Conservation (phyloP, 2,888 invertebrate species). For the Drosophila siamana region DNA sequence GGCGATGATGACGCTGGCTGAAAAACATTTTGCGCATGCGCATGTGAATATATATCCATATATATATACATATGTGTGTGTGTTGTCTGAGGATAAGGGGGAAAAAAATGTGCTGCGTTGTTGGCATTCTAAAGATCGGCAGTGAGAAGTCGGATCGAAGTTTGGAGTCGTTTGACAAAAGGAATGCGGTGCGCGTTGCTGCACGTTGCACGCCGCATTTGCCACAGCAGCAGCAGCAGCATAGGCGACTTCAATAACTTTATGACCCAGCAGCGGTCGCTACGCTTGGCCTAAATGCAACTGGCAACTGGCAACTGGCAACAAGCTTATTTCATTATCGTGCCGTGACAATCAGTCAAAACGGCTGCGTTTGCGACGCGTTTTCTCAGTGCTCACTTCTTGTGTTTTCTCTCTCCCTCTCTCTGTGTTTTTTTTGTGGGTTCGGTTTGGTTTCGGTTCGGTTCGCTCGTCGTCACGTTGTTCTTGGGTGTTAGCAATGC, state of each 20-base stretch:
- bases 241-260: constrained; percentile 36
- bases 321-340: constrained; percentile 71
- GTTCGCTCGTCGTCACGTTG: constrained; percentile 72
- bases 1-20: constrained; percentile 9
- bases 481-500: constrained; percentile 78
- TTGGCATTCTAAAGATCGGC: constrained; percentile 55
- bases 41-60: constrained; percentile 16
- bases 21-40: constrained; percentile 52
- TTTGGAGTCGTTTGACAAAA: constrained; percentile 60
- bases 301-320: constrained; percentile 7
- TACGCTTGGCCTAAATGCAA: constrained; percentile 27
- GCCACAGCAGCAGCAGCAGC: constrained; percentile 4
- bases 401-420: constrained; percentile 7
- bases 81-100: constrained; percentile 1
- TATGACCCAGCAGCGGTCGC: not conserved
- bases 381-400: constrained; percentile 18
- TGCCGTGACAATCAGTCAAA: constrained; percentile 75
- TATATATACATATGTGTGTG: not conserved
- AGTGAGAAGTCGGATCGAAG: too few species aligned
- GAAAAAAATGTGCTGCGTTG: constrained; percentile 36
- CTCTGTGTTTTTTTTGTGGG: constrained; percentile 12
- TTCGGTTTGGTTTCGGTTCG: constrained; percentile 39
- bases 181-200: constrained; percentile 58
- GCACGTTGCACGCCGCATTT: constrained; percentile 48
- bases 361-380: constrained; percentile 62